A percentile compares a stretch with the other conserved stretches of the same genome.
These are phyloP conservation scores for Ophiothrix spiculata DNA, from an alignment of 35 echinoderm and acorn worm species.

Conservation along the genomic window DNA sequence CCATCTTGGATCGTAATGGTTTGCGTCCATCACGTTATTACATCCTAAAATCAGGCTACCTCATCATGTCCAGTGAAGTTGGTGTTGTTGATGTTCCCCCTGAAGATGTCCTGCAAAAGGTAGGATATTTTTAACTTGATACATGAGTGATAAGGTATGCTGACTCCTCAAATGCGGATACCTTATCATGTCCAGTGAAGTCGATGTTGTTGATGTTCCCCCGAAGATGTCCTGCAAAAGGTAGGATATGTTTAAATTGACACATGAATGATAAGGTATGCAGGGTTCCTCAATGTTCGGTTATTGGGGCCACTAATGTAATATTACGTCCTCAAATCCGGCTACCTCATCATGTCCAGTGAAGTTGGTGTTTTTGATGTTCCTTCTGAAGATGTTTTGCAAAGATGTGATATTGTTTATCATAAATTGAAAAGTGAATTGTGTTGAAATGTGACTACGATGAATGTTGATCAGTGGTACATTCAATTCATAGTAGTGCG, in stretches of 20 bases:
- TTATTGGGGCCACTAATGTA: too few relatives aligned
- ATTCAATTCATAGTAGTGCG: too few relatives aligned
- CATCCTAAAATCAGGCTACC: constrained; percentile 91
- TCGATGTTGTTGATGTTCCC: constrained; percentile 74
- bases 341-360: constrained; percentile 93
- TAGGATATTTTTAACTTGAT: neutral
- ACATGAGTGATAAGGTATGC: neutral
- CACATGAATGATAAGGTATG: too few relatives aligned
- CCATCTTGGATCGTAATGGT: constrained; percentile 91
- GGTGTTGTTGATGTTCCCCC: constrained; percentile 70
- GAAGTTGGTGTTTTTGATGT: constrained; percentile 89
- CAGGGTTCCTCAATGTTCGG: too few relatives aligned
- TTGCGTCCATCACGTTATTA: constrained; percentile 96
- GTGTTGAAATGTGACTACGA: too few relatives aligned
- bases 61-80: constrained; percentile 96
- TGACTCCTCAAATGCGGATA: constrained; percentile 92
- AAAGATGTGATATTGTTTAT: too few relatives aligned
- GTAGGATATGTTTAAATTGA: too few relatives aligned
- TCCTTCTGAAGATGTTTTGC: too few relatives aligned
- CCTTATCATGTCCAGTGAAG: constrained; percentile 96
- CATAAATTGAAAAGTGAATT: too few relatives aligned
- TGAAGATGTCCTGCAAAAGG: constrained; percentile 55
- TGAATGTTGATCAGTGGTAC: too few relatives aligned
- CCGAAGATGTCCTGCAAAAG: constrained; percentile 50
- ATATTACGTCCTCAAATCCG: constrained; percentile 97